phyloP scores from a whole-genome alignment of 2,888 invertebrate genomes.

The Xanthia icteritia region DNA sequence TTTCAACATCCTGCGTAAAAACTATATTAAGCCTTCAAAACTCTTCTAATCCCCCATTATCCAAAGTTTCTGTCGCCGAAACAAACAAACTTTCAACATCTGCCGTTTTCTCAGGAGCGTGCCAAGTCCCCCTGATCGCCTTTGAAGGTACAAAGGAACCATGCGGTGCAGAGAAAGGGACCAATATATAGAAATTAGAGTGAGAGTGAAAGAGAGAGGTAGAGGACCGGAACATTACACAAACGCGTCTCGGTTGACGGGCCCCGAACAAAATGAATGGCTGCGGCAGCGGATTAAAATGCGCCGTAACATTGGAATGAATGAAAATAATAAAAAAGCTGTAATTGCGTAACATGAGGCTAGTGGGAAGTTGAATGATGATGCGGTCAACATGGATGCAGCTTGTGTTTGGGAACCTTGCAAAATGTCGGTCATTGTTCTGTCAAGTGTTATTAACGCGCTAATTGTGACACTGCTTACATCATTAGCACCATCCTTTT shows the following conservation, averaged over 20 bases:
- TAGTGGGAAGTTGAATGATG: constrained; percentile 71
- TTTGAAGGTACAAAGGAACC: constrained; percentile 83
- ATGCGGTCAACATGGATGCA: constrained; percentile 62
- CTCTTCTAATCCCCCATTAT: constrained; percentile 76
- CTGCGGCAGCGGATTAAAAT: constrained; percentile 85
- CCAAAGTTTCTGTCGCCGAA: constrained; percentile 80
- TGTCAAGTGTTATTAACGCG: neutral
- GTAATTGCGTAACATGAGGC: constrained; percentile 86
- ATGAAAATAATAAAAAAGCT: constrained; percentile 83
- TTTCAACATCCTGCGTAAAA: constrained; percentile 62
- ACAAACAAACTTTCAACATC: constrained; percentile 86
- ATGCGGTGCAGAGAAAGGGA: constrained; percentile 78
- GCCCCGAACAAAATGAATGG: constrained; percentile 88
- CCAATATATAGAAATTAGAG: constrained; percentile 36
- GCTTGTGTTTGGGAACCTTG: constrained; percentile 31
- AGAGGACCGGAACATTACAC: constrained; percentile 86
- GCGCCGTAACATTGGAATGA: constrained; percentile 85
- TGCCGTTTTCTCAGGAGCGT: constrained; percentile 89
- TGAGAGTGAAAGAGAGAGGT: constrained; percentile 70
- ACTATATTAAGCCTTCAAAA: constrained; percentile 72
- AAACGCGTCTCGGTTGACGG: constrained; percentile 88
- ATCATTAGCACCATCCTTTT: constrained; percentile 15
- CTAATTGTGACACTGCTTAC: constrained; percentile 27
- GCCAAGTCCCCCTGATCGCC: constrained; percentile 88
- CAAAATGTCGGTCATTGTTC: constrained; percentile 22